Evolutionary conservation across 2,888 invertebrate genomes (phyloP).

Genomic region (Schizaphis graminum): DNA sequence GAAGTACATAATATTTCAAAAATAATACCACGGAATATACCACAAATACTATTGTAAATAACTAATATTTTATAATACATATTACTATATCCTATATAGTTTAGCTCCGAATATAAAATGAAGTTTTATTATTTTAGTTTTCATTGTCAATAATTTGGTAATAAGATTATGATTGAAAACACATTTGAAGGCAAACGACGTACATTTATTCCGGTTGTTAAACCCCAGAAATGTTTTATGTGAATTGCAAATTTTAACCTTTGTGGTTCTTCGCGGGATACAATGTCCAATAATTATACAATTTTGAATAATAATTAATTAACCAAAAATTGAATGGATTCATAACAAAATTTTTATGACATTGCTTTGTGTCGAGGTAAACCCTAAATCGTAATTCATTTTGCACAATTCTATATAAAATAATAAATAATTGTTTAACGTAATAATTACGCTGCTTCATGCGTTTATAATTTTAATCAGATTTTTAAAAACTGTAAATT

Average conservation of each 20-base stretch:
- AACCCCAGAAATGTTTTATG: constrained; percentile 18
- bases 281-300: background rate
- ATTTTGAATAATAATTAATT: constrained; percentile 62
- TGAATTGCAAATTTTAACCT: constrained; percentile 65
- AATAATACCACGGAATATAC: background rate
- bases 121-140: background rate
- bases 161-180: background rate
- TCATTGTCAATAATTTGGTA: background rate
- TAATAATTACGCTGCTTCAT: background rate
- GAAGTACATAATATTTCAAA: background rate
- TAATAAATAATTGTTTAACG: background rate
- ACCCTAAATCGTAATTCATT: constrained; percentile 3
- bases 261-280: constrained; percentile 30
- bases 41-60: background rate
- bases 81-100: background rate
- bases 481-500: background rate
- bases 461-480: background rate
- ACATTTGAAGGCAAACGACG: background rate
- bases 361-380: background rate
- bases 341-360: background rate
- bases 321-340: constrained; percentile 35
- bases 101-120: background rate
- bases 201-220: constrained; percentile 39
- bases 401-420: background rate
- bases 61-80: background rate